phyloP scores from a whole-genome alignment of 2,888 invertebrate genomes.

The Drepana falcataria region DNA sequence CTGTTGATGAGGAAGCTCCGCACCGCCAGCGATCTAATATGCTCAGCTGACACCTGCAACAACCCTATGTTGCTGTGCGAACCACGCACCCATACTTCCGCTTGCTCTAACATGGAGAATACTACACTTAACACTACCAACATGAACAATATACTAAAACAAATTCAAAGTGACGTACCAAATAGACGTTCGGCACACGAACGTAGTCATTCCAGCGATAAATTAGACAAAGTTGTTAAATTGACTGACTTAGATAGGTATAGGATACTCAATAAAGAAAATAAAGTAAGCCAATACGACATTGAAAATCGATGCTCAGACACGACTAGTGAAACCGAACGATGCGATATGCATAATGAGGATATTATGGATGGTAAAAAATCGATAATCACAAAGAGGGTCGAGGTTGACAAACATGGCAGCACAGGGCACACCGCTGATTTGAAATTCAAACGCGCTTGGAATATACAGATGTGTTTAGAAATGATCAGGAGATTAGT shows the following conservation, averaged over 20 bases:
- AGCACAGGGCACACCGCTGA: constrained; percentile 51
- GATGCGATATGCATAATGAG: constrained; percentile 52
- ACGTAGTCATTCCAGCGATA: constrained; percentile 66
- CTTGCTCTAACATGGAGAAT: constrained; percentile 7
- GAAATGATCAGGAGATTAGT: constrained; percentile 58
- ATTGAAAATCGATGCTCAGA: constrained; percentile 43
- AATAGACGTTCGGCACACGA: constrained; percentile 39
- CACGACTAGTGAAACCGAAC: constrained; percentile 30
- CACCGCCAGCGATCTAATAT: constrained; percentile 34
- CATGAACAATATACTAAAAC: constrained; percentile 15
- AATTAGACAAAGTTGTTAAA: constrained; percentile 49
- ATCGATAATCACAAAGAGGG: constrained; percentile 59
- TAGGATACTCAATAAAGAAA: constrained; percentile 48
- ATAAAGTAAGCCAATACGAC: constrained; percentile 43
- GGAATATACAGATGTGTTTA: constrained; percentile 48
- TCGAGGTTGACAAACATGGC: constrained; percentile 52
- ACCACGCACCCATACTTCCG: constrained; percentile 16
- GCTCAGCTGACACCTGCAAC: constrained; percentile 59
- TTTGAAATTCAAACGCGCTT: constrained; percentile 67
- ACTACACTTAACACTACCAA: constrained; percentile 4
- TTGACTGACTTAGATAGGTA: constrained; percentile 67
- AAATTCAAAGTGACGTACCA: constrained; percentile 29
- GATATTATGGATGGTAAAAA: constrained; percentile 51
- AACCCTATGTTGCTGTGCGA: constrained; percentile 21
- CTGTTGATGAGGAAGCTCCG: constrained; percentile 28